phyloP scores from a whole-genome alignment of 2,797 vertebrate species.

The Knipowitschia caucasica region DNA sequence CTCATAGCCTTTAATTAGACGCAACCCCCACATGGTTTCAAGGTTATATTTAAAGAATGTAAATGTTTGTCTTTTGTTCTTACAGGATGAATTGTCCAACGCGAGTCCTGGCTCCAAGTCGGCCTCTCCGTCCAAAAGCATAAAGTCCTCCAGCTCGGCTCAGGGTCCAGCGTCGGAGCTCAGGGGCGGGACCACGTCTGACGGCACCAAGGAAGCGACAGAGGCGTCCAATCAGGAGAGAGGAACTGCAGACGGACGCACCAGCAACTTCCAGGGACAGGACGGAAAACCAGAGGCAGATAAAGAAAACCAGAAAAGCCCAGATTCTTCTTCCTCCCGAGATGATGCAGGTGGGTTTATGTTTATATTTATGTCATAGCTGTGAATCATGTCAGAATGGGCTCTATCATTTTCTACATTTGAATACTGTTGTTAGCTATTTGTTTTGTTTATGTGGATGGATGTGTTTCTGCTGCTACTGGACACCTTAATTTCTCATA shows the following conservation, averaged over 20 bases:
- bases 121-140: conserved; percentile 30
- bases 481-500: too few relatives aligned
- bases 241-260: conserved; percentile 70
- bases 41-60: neutral
- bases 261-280: conserved; percentile 70
- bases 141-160: conserved; percentile 38
- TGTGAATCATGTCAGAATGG: neutral
- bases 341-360: conserved; percentile 28
- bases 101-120: conserved; percentile 73
- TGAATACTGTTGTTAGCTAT: too few relatives aligned
- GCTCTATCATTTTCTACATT: too few relatives aligned
- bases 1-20: too few relatives aligned
- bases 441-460: too few relatives aligned
- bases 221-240: conserved; percentile 56
- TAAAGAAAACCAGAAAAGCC: conserved; percentile 73
- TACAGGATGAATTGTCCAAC: conserved; percentile 89
- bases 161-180: conserved; percentile 20
- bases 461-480: too few relatives aligned
- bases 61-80: neutral
- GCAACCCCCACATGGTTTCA: too few relatives aligned
- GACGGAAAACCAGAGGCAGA: conserved; percentile 75
- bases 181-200: conserved; percentile 32
- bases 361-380: neutral
- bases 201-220: conserved; percentile 63
- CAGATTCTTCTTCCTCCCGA: neutral